Base-by-base conservation (phyloP, 2,797 vertebrate species). In the Eleutherodactylus coqui region DNA sequence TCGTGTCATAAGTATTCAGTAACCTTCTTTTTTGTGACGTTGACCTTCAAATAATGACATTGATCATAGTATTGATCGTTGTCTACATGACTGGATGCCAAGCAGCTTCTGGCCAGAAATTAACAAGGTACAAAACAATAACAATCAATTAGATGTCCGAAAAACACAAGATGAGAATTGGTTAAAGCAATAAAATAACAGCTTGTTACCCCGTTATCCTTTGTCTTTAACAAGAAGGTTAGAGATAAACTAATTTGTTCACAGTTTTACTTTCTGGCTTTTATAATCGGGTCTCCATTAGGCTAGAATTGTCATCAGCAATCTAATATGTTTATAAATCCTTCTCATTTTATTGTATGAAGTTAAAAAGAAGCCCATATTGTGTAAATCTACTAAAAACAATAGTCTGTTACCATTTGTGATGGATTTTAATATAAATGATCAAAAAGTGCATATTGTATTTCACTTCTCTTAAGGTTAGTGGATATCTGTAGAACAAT, bases 41-140 rank as follows among this genome's bases (percentile, higher is more conserved):
- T 78, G 60, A 78, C 76, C 76, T 78, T 78, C 76, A 78, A 21
- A 34, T 58, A 78, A 58, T 78, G 36, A 58, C 36, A 78, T 73
- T 16, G 76, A 60, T 60, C 24, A 16, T 41, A 41, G 11, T 41
- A 60, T 58, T 78, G 76, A 78, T 58, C 36, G 9, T n/a, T 43
- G 55, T 60, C 19, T 38, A 78, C 76, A 78, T 38, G 21, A 60
- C 32, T 58, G 53, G 34, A 41, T 41, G 51, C 19, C 36, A 38
- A 38, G 32, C 32, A 55, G 21, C 32, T 24, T 53, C 19, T 77
- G 51, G 49, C 9, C 51, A 58, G 21, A 41, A 60, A 43, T 58
- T 14, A 53, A 6, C 51, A 58, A 21, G 11, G 32, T 24, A 19
- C 10, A 38, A 58, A n/a, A 38, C 34, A 38, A 36, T 21, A 77